Percentiles rank a stretch among this genome's conserved stretches.
Evolutionary conservation across 2,888 invertebrate genomes (phyloP).

Genomic region (Pocota personata): DNA sequence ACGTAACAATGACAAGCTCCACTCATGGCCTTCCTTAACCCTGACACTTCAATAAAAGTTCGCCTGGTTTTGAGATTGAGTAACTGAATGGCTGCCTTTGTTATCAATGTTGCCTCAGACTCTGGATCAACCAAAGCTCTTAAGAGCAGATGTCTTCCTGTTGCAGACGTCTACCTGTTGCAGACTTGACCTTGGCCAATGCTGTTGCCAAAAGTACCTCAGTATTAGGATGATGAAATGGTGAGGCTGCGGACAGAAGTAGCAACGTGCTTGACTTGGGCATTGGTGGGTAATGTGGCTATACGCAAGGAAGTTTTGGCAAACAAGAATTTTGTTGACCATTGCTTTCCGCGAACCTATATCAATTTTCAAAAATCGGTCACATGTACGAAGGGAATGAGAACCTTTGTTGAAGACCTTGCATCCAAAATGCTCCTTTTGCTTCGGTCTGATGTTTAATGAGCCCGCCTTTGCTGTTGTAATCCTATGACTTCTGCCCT

Average conservation of each 20-base stretch:
- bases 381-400: too few species aligned
- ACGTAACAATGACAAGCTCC: slow-evolving; percentile 19
- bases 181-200: neutral
- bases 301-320: neutral
- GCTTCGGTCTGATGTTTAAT: too few species aligned
- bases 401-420: too few species aligned
- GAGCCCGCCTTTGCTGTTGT: too few species aligned
- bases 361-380: too few species aligned
- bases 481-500: too few species aligned
- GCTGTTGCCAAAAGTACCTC: neutral
- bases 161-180: too few species aligned
- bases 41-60: neutral
- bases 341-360: too few species aligned
- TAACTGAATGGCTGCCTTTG: neutral
- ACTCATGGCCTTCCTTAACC: slow-evolving; percentile 13
- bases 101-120: neutral
- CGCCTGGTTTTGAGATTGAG: neutral
- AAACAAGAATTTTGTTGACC: neutral
- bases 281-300: neutral
- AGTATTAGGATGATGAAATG: too few species aligned
- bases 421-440: too few species aligned
- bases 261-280: neutral
- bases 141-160: neutral
- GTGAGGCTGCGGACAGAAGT: neutral
- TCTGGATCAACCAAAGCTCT: neutral